Evolutionary conservation across 2,888 invertebrate genomes (phyloP).

Genomic region (Sylvicola fuscatus): DNA sequence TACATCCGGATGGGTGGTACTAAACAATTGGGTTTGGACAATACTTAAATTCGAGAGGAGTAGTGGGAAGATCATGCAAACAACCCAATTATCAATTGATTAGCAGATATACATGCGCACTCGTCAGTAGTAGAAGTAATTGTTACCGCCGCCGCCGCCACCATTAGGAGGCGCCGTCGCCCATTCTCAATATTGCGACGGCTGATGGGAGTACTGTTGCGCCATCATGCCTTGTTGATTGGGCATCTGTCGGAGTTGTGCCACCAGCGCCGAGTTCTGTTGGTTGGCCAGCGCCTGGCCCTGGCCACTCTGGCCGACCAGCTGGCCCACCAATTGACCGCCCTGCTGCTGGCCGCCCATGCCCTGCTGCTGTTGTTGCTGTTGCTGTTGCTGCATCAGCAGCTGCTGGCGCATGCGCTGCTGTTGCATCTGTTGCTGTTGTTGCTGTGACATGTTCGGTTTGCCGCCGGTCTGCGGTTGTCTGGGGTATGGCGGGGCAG

Average conservation of each 20-base stretch:
- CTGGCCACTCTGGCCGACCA: constrained; percentile 16
- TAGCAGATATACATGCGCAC: too few relatives aligned
- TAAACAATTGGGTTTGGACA: too few relatives aligned
- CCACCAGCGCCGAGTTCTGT: constrained; percentile 39
- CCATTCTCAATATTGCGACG: constrained; percentile 17
- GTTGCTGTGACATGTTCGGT: constrained; percentile 17
- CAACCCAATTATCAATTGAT: too few relatives aligned
- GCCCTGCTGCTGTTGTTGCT: constrained; percentile 1
- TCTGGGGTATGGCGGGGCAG: constrained; percentile 61
- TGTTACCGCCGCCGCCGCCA: too few relatives aligned
- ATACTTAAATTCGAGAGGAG: too few relatives aligned
- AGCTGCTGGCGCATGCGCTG: constrained; percentile 48
- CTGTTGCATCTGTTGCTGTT: constrained; percentile 20
- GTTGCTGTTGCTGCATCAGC: constrained; percentile 35
- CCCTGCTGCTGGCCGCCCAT: constrained; percentile 16
- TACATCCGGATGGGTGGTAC: too few relatives aligned
- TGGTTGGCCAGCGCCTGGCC: constrained; percentile 27
- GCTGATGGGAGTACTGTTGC: constrained; percentile 27
- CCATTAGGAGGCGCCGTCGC: too few relatives aligned
- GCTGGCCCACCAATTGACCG: constrained; percentile 16
- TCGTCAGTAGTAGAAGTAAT: too few relatives aligned
- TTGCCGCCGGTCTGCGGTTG: constrained; percentile 21
- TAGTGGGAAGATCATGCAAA: too few relatives aligned
- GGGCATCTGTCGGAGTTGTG: constrained; percentile 36
- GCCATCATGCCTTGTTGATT: constrained; percentile 19